phyloP scores from a whole-genome alignment of 2,888 invertebrate genomes.

The Phalera bucephala region DNA sequence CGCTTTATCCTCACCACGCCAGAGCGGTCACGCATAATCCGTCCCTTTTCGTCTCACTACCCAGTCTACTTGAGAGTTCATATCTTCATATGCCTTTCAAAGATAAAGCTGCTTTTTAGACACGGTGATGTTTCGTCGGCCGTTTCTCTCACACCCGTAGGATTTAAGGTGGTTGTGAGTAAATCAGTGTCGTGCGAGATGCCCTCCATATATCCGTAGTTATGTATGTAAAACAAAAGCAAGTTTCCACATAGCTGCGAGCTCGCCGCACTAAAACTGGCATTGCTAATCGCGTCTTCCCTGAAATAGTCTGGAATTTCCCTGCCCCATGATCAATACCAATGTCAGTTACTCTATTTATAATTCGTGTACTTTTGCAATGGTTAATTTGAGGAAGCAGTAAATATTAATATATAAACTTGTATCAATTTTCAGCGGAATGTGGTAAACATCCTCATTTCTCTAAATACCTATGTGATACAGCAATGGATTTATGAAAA shows the following conservation, averaged over 20 bases:
- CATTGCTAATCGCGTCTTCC: constrained; percentile 57
- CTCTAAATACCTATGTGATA: too few species aligned
- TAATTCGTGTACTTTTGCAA: background rate
- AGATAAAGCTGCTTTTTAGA: constrained; percentile 34
- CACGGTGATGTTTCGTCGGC: constrained; percentile 25
- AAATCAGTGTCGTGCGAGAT: constrained; percentile 38
- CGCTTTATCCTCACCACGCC: constrained; percentile 54
- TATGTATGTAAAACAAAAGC: constrained; percentile 23
- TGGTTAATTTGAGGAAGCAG: background rate
- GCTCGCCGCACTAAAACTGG: constrained; percentile 42
- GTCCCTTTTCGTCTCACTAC: constrained; percentile 47
- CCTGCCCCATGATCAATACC: constrained; percentile 44
- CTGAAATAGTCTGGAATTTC: constrained; percentile 70
- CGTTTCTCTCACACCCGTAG: constrained; percentile 38
- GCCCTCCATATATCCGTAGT: constrained; percentile 17
- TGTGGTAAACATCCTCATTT: too few species aligned
- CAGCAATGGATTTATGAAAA: too few species aligned
- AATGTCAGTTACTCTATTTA: constrained; percentile 38
- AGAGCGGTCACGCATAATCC: constrained; percentile 54
- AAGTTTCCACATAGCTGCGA: constrained; percentile 32
- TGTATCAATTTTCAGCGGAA: too few species aligned
- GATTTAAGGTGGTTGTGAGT: constrained; percentile 24
- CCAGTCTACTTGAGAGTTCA: constrained; percentile 30
- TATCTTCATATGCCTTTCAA: constrained; percentile 29
- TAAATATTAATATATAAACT: background rate